Conservation (phyloP, 2,888 invertebrate species). For the Nebria brevicollis region DNA sequence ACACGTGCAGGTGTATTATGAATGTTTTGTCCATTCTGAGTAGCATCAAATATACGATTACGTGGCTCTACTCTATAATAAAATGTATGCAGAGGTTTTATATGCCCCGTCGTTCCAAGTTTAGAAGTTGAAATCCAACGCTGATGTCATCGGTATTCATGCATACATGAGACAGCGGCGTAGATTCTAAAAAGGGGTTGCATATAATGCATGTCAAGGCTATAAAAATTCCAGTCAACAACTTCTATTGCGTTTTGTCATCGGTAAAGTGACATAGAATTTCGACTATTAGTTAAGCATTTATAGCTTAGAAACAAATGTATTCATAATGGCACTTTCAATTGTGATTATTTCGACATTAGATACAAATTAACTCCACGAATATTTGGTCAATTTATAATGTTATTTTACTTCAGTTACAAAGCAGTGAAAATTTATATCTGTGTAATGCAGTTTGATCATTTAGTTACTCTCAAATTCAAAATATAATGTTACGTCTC, state of each 20-base stretch:
- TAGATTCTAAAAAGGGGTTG: slow-evolving; percentile 9
- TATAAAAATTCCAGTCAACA: not conserved
- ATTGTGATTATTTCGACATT: too few relatives aligned
- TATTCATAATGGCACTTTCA: too few relatives aligned
- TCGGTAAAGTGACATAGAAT: too few relatives aligned
- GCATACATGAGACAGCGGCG: slow-evolving; percentile 22
- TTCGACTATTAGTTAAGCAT: too few relatives aligned
- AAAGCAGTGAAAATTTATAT: too few relatives aligned
- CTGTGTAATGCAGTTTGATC: too few relatives aligned
- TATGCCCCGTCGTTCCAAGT: slow-evolving; percentile 26
- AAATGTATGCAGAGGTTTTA: slow-evolving; percentile 7
- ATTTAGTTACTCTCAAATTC: not conserved
- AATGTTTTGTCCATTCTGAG: not conserved
- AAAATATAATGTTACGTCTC: not conserved
- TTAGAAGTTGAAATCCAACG: slow-evolving; percentile 34
- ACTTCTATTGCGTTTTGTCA: not conserved
- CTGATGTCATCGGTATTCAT: slow-evolving; percentile 44
- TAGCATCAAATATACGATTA: not conserved
- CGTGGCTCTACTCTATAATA: slow-evolving; percentile 12
- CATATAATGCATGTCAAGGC: not conserved
- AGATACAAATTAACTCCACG: too few relatives aligned
- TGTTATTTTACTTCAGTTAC: too few relatives aligned
- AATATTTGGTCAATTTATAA: too few relatives aligned
- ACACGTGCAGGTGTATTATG: not conserved
- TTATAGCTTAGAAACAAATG: too few relatives aligned